phyloP scores from a whole-genome alignment of 2,888 invertebrate genomes.

The Himalopsyche kuldschensis region DNA sequence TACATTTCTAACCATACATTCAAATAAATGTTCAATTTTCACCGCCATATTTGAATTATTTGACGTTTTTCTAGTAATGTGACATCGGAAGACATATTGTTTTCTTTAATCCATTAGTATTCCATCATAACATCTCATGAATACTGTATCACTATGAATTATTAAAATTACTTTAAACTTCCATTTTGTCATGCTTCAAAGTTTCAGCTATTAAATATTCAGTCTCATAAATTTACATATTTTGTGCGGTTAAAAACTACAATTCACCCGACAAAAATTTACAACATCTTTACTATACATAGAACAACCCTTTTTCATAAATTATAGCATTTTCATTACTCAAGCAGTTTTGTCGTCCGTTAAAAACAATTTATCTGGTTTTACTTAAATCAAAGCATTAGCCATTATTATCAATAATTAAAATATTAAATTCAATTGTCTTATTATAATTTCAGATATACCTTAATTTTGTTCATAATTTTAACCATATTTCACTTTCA shows the following conservation, averaged over 20 bases:
- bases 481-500: too few species aligned
- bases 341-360: neutral
- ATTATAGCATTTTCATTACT: neutral
- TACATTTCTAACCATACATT: too few species aligned
- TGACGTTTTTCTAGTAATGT: neutral
- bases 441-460: too few species aligned
- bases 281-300: slow-evolving; percentile 3
- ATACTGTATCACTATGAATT: neutral
- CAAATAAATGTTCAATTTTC: too few species aligned
- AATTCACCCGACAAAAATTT: neutral
- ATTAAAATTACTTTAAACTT: neutral
- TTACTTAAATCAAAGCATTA: too few species aligned
- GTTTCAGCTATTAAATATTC: neutral
- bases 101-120: neutral
- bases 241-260: neutral
- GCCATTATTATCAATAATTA: too few species aligned
- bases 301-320: neutral
- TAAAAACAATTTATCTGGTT: neutral
- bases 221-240: neutral
- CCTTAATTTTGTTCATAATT: too few species aligned
- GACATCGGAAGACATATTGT: neutral
- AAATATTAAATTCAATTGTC: too few species aligned
- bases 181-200: neutral
- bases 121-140: neutral
- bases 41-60: too few species aligned